Percentiles rank a stretch among this genome's conserved stretches.
Conservation (phyloP, 2,888 invertebrate genomes). For the Rhagonycha lutea region DNA sequence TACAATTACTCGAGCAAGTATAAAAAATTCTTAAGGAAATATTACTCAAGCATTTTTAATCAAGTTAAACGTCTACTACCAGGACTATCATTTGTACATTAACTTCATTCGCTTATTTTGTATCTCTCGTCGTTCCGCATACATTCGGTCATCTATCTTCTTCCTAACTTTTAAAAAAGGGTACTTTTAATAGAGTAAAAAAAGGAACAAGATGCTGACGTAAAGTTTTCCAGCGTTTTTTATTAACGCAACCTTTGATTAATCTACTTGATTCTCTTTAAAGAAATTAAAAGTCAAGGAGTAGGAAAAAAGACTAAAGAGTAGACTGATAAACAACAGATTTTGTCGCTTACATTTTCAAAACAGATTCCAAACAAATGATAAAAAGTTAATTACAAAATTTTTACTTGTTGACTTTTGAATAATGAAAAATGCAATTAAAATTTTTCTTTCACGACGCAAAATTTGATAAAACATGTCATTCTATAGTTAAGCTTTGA, state of each 20-base stretch:
- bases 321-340: slow-evolving; percentile 19
- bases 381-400: slow-evolving; percentile 17
- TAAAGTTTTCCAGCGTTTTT: slow-evolving; percentile 13
- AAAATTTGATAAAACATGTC: not conserved
- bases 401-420: slow-evolving; percentile 5
- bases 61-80: slow-evolving; percentile 14
- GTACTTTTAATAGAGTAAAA: slow-evolving; percentile 11
- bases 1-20: slow-evolving; percentile 3
- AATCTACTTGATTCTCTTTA: slow-evolving; percentile 15
- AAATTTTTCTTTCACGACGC: not conserved
- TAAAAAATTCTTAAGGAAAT: slow-evolving; percentile 2
- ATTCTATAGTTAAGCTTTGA: not conserved
- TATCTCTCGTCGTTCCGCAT: slow-evolving; percentile 4
- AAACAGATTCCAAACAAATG: slow-evolving; percentile 15
- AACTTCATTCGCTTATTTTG: slow-evolving; percentile 10
- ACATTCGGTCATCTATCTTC: slow-evolving; percentile 12
- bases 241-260: slow-evolving; percentile 23
- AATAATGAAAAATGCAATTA: not conserved
- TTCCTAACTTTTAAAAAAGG: slow-evolving; percentile 5
- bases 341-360: slow-evolving; percentile 11
- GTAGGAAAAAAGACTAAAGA: slow-evolving; percentile 12
- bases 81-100: slow-evolving; percentile 18
- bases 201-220: slow-evolving; percentile 2
- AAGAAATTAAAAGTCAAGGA: slow-evolving; percentile 25
- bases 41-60: slow-evolving; percentile 16